Conservation (phyloP, 1,140 invertebrate genomes). For the Mercenaria mercenaria region DNA sequence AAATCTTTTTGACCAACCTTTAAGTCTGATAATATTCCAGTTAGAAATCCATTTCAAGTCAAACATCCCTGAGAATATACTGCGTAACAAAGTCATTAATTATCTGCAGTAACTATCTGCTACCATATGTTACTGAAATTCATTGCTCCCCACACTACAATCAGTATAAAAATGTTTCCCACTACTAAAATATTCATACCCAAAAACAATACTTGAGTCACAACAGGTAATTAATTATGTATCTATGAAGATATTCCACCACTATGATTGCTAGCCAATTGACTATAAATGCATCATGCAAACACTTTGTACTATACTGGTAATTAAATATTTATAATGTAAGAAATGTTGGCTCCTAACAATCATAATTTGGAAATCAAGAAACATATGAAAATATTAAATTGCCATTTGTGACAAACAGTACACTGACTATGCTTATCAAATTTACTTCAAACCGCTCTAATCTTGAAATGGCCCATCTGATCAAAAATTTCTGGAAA, state of each 20-base stretch:
- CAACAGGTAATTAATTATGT: not conserved
- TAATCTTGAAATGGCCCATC: too few relatives aligned
- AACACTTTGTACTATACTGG: not conserved
- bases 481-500: too few relatives aligned
- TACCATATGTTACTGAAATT: not conserved
- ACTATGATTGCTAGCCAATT: not conserved
- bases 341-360: not conserved
- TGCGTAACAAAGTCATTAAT: not conserved
- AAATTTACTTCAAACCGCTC: too few relatives aligned
- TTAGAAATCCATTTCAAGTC: not conserved
- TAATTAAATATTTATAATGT: slow-evolving; percentile 7
- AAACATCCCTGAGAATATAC: not conserved
- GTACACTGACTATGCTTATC: too few relatives aligned
- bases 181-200: not conserved
- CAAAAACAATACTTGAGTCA: slow-evolving; percentile 1
- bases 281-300: not conserved
- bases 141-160: not conserved
- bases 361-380: not conserved
- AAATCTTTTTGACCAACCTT: too few relatives aligned
- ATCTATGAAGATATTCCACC: not conserved
- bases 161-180: not conserved
- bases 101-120: not conserved
- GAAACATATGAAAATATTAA: too few relatives aligned
- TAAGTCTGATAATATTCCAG: not conserved
- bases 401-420: too few relatives aligned